Percentiles rank a stretch among this genome's conserved stretches.
These are phyloP conservation scores for Xylocampa areola DNA, from an alignment of 2,888 invertebrate species.

Conservation along the genomic window DNA sequence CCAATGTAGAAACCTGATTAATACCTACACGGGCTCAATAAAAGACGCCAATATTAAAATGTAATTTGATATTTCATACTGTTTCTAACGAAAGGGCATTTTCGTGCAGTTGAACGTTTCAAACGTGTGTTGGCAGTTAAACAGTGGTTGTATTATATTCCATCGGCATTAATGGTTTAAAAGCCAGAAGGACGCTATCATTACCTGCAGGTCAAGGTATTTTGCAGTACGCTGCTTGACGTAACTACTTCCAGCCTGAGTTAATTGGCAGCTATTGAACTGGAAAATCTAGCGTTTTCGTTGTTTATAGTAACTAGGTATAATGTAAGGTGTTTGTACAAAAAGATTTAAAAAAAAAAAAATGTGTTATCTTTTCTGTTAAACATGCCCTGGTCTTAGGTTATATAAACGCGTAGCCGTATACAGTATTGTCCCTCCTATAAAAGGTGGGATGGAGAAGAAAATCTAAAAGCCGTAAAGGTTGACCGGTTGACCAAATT, in stretches of 20 bases:
- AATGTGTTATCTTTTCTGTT: constrained; percentile 3
- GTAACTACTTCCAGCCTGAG: constrained; percentile 23
- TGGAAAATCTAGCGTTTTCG: constrained; percentile 28
- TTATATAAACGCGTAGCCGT: too few relatives aligned
- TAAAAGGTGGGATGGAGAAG: neutral
- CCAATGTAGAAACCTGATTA: neutral
- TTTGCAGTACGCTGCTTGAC: constrained; percentile 14
- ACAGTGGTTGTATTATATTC: constrained; percentile 36
- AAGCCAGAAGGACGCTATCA: constrained; percentile 57
- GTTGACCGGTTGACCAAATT: constrained; percentile 8
- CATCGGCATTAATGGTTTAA: constrained; percentile 55
- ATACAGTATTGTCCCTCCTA: neutral
- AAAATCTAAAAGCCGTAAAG: constrained; percentile 1
- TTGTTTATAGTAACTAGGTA: neutral
- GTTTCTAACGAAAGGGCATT: constrained; percentile 43
- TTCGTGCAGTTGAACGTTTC: constrained; percentile 61
- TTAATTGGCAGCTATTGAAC: constrained; percentile 25
- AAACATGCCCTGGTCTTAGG: too few relatives aligned
- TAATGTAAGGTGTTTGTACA: constrained; percentile 8
- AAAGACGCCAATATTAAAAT: neutral
- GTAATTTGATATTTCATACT: constrained; percentile 25
- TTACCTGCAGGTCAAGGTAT: constrained; percentile 56
- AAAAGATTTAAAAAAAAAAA: neutral
- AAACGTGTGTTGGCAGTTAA: constrained; percentile 57
- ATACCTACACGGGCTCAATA: neutral